Percentiles rank a stretch among this genome's conserved stretches.
phyloP scores from a whole-genome alignment of 2,113 vertebrate genomes.

The Nannobrachium achirus region DNA sequence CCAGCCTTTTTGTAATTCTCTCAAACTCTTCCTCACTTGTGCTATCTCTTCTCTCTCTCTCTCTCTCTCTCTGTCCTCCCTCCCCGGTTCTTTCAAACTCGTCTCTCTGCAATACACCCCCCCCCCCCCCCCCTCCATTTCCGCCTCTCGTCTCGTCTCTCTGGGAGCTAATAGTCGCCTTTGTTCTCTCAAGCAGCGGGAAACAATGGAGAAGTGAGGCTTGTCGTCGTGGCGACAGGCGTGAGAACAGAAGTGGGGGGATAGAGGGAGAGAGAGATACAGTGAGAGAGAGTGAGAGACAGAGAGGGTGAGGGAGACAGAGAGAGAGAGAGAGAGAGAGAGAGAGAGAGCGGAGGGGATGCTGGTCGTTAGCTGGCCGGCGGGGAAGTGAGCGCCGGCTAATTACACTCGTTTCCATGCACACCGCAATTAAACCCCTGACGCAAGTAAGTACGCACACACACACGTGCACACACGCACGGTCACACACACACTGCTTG shows the following conservation, averaged over 20 bases:
- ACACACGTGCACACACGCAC: slow-evolving; percentile 30
- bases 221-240: slow-evolving; percentile 79
- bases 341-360: slow-evolving; percentile 74
- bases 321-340: slow-evolving; percentile 64
- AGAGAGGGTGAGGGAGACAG: background rate
- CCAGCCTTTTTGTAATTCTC: slow-evolving; percentile 35
- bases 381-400: slow-evolving; percentile 72
- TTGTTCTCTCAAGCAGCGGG: slow-evolving; percentile 78
- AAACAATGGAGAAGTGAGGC: slow-evolving; percentile 75
- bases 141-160: slow-evolving; percentile 65
- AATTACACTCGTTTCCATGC: slow-evolving; percentile 79
- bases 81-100: background rate
- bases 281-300: slow-evolving; percentile 49
- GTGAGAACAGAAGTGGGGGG: slow-evolving; percentile 54
- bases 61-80: slow-evolving; percentile 49
- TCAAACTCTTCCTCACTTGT: slow-evolving; percentile 39
- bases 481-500: slow-evolving; percentile 31
- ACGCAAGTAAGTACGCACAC: slow-evolving; percentile 32
- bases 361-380: slow-evolving; percentile 77
- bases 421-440: slow-evolving; percentile 76
- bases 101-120: background rate
- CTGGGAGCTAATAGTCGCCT: slow-evolving; percentile 75
- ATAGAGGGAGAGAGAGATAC: slow-evolving; percentile 57
- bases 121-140: slow-evolving; percentile 63
- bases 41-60: slow-evolving; percentile 40